phyloP scores from a whole-genome alignment of 2,113 vertebrate species.

The Porphyrio hochstetteri region DNA sequence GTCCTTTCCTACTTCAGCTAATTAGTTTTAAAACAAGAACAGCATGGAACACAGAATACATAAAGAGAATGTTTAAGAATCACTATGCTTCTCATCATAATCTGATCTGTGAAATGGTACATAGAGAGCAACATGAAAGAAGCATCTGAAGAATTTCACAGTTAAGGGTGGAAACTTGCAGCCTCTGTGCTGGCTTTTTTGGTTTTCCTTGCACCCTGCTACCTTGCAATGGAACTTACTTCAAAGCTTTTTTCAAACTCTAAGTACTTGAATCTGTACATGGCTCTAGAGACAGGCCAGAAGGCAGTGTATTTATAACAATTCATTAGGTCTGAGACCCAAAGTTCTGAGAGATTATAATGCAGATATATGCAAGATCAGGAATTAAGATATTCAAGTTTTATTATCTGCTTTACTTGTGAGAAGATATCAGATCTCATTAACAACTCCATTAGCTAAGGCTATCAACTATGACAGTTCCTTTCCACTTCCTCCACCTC shows the following conservation, averaged over 20 bases:
- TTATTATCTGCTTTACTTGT: not conserved
- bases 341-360: not conserved
- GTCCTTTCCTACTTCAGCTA: not conserved
- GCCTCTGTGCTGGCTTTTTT: not conserved
- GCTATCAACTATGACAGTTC: not conserved
- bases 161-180: not conserved
- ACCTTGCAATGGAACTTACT: not conserved
- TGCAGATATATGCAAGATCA: not conserved
- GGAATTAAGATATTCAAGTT: not conserved
- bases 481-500: not conserved
- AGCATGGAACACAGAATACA: not conserved
- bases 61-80: not conserved
- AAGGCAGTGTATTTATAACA: not conserved
- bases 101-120: not conserved
- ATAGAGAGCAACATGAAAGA: not conserved
- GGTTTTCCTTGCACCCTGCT: not conserved
- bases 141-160: not conserved
- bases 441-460: not conserved
- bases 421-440: not conserved
- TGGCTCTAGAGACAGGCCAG: not conserved
- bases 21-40: not conserved
- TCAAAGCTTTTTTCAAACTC: not conserved
- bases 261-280: not conserved
- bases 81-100: not conserved
- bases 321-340: not conserved